Conservation (phyloP, 1,140 invertebrate species). For the Cyclargus thomasi region DNA sequence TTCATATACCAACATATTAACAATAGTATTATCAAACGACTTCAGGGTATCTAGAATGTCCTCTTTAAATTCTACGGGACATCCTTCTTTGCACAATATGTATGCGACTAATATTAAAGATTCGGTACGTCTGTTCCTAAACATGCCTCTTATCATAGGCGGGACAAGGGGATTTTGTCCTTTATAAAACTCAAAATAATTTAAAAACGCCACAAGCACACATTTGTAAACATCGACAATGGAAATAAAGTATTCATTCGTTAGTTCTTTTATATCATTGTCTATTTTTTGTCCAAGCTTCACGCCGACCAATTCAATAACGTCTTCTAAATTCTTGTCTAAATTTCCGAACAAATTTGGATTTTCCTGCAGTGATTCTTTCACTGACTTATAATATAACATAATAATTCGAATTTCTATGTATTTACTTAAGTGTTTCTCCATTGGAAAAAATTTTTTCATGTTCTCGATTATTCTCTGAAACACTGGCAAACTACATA, state of each 20-base stretch:
- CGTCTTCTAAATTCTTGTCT: constrained; percentile 27
- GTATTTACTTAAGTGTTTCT: constrained; percentile 36
- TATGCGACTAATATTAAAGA: constrained; percentile 30
- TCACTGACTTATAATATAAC: constrained; percentile 42
- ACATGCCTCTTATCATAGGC: constrained; percentile 37
- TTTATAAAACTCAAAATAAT: constrained; percentile 21
- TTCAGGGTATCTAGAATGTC: neutral
- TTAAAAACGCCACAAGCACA: constrained; percentile 30
- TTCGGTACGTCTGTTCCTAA: constrained; percentile 29
- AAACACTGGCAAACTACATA: constrained; percentile 36
- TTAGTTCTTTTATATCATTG: constrained; percentile 39
- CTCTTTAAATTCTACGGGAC: neutral
- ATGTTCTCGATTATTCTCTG: constrained; percentile 35
- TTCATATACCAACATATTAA: neutral
- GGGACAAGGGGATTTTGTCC: constrained; percentile 26
- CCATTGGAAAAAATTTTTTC: constrained; percentile 34
- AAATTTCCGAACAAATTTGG: constrained; percentile 33
- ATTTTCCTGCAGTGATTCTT: constrained; percentile 32
- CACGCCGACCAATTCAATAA: constrained; percentile 36
- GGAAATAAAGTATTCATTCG: constrained; percentile 38
- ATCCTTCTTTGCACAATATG: constrained; percentile 23
- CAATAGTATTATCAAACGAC: neutral
- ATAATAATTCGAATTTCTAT: constrained; percentile 44
- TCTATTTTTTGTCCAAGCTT: constrained; percentile 45
- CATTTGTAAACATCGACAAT: constrained; percentile 39